Conservation (phyloP, 2,888 invertebrate species). For the Drosophila multiciliata region DNA sequence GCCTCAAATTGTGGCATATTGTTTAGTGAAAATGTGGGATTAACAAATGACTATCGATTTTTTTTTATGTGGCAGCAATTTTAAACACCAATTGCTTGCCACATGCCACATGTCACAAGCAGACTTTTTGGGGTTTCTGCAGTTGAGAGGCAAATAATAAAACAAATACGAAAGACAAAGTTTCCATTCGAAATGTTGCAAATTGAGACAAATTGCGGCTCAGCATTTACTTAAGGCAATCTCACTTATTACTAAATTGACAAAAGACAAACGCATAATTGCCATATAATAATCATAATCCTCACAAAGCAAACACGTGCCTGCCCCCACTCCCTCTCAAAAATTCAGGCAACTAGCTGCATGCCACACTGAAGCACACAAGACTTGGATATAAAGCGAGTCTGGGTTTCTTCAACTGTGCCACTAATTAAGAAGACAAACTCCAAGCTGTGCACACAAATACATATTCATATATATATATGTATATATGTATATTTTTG, state of each 20-base stretch:
- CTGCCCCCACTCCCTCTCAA: neutral
- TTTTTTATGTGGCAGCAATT: slow-evolving; percentile 12
- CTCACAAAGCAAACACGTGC: slow-evolving; percentile 74
- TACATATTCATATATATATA: slow-evolving; percentile 1
- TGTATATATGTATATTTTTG: slow-evolving; percentile 28
- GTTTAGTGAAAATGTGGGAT: slow-evolving; percentile 41
- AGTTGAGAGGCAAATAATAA: slow-evolving; percentile 28
- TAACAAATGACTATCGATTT: slow-evolving; percentile 65
- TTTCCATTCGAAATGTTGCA: slow-evolving; percentile 47
- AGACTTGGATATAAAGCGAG: slow-evolving; percentile 16
- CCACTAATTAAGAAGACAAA: slow-evolving; percentile 80
- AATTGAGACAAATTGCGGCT: slow-evolving; percentile 68
- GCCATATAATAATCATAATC: slow-evolving; percentile 80
- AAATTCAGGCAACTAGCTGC: slow-evolving; percentile 21
- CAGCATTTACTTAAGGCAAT: slow-evolving; percentile 68
- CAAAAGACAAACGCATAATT: slow-evolving; percentile 79
- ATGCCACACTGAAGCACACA: slow-evolving; percentile 8
- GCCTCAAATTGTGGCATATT: slow-evolving; percentile 64
- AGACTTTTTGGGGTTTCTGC: neutral
- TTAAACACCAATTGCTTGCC: slow-evolving; percentile 21
- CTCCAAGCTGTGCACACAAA: slow-evolving; percentile 42
- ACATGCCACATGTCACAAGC: slow-evolving; percentile 11
- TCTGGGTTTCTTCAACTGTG: slow-evolving; percentile 51
- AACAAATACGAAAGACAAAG: slow-evolving; percentile 23
- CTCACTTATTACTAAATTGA: slow-evolving; percentile 74